Conservation (phyloP, 2,113 vertebrate species). For the Dipodomys stephensi region DNA sequence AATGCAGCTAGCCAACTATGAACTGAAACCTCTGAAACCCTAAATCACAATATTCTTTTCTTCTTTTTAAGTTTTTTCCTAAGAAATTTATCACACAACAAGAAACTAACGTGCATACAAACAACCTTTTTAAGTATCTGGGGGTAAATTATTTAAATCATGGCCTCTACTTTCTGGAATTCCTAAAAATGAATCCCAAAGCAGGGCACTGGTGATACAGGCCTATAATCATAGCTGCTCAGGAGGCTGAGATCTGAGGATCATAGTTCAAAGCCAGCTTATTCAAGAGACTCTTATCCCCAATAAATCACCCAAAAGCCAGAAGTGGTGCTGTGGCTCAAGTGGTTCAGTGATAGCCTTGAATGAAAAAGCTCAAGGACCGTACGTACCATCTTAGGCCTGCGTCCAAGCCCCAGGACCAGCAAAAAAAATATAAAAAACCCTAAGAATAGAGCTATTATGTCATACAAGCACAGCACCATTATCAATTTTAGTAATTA, state of each 20-base stretch:
- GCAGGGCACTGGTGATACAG: no score
- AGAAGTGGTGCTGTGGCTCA: no score
- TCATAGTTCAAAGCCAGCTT: no score
- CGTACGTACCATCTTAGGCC: no score
- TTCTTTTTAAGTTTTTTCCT: neutral
- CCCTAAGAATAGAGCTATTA: neutral
- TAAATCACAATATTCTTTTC: neutral
- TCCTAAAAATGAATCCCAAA: conserved; percentile 9
- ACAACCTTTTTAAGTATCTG: neutral
- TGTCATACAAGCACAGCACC: conserved; percentile 29
- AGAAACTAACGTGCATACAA: neutral
- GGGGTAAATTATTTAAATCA: conserved; percentile 37
- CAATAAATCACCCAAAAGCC: no score
- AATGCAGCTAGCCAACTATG: neutral
- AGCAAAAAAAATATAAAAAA: no score
- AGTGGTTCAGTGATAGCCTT: no score
- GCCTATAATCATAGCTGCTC: no score
- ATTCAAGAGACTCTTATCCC: no score
- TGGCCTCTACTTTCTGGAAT: conserved; percentile 1
- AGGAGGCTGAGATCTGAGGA: no score
- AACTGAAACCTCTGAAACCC: neutral
- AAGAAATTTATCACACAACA: neutral
- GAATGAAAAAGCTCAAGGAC: no score
- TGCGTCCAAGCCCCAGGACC: no score
- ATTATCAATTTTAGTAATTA: conserved; percentile 33